Percentiles rank a stretch among this genome's conserved stretches.
These are phyloP conservation scores for Charanyca ferruginea DNA, from an alignment of 2,888 invertebrate species.

Conservation along the genomic window DNA sequence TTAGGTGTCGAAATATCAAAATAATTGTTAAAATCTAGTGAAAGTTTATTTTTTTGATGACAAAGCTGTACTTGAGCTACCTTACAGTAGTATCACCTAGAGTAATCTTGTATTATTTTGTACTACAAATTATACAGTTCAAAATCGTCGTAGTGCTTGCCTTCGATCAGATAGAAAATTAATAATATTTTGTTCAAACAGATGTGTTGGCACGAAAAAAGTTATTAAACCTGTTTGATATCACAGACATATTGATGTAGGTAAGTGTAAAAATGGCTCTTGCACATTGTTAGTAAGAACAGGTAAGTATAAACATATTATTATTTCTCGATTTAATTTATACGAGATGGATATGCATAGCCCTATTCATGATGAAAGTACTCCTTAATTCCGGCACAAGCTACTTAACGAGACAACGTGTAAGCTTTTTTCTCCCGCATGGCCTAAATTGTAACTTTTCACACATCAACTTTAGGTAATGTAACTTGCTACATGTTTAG, in stretches of 20 bases:
- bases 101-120: slow-evolving; percentile 32
- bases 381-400: neutral
- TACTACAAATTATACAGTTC: slow-evolving; percentile 29
- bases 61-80: slow-evolving; percentile 12
- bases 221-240: slow-evolving; percentile 45
- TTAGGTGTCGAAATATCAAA: slow-evolving; percentile 29
- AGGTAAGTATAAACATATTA: slow-evolving; percentile 46
- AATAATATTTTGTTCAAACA: slow-evolving; percentile 68
- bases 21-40: slow-evolving; percentile 5
- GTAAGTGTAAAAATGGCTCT: slow-evolving; percentile 70
- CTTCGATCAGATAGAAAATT: slow-evolving; percentile 33
- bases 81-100: slow-evolving; percentile 13
- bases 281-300: slow-evolving; percentile 19
- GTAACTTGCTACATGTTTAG: slow-evolving; percentile 29
- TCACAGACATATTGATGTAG: slow-evolving; percentile 75
- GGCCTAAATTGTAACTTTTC: neutral
- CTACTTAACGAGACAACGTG: neutral
- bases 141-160: slow-evolving; percentile 18
- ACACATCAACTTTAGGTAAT: slow-evolving; percentile 4
- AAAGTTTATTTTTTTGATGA: slow-evolving; percentile 32
- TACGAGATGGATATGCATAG: neutral
- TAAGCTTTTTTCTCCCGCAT: neutral
- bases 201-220: slow-evolving; percentile 82
- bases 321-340: slow-evolving; percentile 1
- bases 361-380: neutral